Evolutionary conservation across 2,888 invertebrate genomes (phyloP), one percentile per base, ranked within the genome.

Genomic region (Ellobium chinense): DNA sequence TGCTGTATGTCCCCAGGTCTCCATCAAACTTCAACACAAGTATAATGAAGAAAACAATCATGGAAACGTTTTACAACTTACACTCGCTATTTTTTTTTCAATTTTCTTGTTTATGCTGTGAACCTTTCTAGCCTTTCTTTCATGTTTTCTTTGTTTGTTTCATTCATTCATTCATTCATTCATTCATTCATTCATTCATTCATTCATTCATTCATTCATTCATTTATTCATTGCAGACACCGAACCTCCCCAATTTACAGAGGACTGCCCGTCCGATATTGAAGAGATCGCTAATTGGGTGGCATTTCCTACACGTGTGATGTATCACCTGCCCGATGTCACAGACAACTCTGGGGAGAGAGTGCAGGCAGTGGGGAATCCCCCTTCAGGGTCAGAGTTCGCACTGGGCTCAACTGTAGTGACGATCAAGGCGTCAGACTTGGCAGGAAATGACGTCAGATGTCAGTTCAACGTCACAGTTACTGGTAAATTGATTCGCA

Each of bases 261-360:
- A 65, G 9, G 65, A 31, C 14, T 69, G 69, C 37, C 12, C 39
- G 12, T 7, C 39, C 12, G n/a, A 69, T 4, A 69, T 37, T 21
- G 4, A 29, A 18, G n/a, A 7, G 5, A 37, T 12, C 12, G 37
- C 46, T 21, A 4, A 3, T n/a, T 3, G 29, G 14, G 12, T 69
- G 14, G n/a, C 9, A 36, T 3, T 7, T n/a, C 36, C 37, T 2
- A 58, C 72, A 4, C 21, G n/a, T 7, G 72, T 73, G 12, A 34
- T 5, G 12, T 73, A 34, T n/a, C 18, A 18, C 3, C 31, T 58
- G 3, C 72, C 72, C 4, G 34, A 31, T 7, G 72, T 58, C 21
- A 39, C 31, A 3, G 72, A 73, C 72, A 73, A 58, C 60, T 73
- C 72, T 9, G 60, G 36, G 5, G 58, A 58, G 7, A n/a, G 7